phyloP scores from a whole-genome alignment of 2,113 vertebrate genomes.

The Xyliphius kryptos region DNA sequence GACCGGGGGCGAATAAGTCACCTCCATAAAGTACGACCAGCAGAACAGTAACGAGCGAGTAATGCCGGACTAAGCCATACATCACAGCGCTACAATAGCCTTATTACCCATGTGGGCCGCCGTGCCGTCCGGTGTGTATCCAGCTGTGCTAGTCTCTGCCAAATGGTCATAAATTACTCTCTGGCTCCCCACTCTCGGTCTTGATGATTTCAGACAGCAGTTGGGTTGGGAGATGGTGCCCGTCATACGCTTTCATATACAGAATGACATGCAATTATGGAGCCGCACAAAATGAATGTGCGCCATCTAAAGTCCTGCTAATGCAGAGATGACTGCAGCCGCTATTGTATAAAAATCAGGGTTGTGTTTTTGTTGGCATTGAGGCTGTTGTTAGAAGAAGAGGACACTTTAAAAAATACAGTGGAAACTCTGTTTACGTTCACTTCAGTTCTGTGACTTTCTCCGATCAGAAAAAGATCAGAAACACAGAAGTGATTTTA shows the following conservation, averaged over 20 bases:
- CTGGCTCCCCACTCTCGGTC: constrained; percentile 7
- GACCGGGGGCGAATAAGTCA: constrained; percentile 19
- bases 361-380: no score
- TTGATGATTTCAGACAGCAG: constrained; percentile 22
- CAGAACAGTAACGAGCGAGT: constrained; percentile 28
- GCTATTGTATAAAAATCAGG: neutral
- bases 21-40: constrained; percentile 28
- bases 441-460: no score
- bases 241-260: constrained; percentile 24
- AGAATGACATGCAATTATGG: constrained; percentile 25
- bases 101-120: constrained; percentile 28
- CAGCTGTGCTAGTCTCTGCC: constrained; percentile 23
- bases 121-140: constrained; percentile 19
- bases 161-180: constrained; percentile 27
- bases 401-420: no score
- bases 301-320: constrained; percentile 15
- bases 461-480: no score
- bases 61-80: constrained; percentile 20
- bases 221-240: constrained; percentile 22
- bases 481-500: no score
- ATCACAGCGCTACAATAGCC: constrained; percentile 26
- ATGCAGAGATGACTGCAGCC: constrained; percentile 8
- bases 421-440: no score
- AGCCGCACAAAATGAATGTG: constrained; percentile 15
- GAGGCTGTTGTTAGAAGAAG: no score